Conservation (phyloP, 2,113 vertebrate genomes). For the Festucalex cinctus region DNA sequence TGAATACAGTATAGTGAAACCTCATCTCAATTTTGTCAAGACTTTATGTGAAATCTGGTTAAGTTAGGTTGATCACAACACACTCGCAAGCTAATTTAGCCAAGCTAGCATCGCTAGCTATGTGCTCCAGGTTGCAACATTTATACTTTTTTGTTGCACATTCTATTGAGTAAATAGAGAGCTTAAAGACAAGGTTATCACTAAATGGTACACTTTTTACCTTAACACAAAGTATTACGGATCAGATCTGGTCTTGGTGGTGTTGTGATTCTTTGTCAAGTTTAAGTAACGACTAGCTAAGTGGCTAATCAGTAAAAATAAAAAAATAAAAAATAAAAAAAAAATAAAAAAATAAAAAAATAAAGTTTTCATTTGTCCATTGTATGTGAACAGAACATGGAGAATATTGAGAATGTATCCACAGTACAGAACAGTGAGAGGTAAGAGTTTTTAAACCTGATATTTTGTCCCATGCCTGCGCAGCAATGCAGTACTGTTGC, state of each 20-base stretch:
- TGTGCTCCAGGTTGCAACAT: neutral
- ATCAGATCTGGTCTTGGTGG: neutral
- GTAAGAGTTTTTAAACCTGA: neutral
- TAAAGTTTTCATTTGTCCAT: neutral
- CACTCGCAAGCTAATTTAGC: neutral
- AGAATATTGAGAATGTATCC: neutral
- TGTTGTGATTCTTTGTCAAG: neutral
- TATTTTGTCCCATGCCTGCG: neutral
- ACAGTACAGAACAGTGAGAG: neutral
- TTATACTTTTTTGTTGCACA: no score
- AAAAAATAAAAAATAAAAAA: no score
- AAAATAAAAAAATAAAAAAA: neutral
- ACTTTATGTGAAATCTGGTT: no score
- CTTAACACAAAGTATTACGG: neutral
- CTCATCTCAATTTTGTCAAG: no score
- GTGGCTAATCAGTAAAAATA: neutral
- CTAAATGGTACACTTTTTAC: neutral
- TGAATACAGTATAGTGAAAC: no score
- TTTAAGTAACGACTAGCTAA: neutral
- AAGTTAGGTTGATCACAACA: neutral
- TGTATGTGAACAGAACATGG: neutral
- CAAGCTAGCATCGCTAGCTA: neutral
- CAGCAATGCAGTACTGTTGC: neutral
- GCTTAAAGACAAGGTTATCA: neutral
- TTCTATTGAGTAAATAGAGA: neutral